Evolutionary conservation across 92 coral and sea anemone species (phyloP).

Genomic region (Porites cylindrica): DNA sequence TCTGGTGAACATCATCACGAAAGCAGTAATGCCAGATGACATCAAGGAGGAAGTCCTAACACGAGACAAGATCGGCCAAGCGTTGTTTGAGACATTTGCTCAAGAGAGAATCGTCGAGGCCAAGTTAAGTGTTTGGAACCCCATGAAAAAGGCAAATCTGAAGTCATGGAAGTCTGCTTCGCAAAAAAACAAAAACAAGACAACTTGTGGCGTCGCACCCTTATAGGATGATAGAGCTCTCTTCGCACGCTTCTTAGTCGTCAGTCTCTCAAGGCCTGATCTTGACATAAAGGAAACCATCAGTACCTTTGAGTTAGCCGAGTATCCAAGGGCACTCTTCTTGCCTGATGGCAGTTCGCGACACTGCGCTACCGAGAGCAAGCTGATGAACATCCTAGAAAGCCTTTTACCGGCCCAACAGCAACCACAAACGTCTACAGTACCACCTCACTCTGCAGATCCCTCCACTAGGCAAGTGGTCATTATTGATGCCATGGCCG

Average conservation of each 20-base stretch:
- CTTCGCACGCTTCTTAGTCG: slow-evolving; percentile 68
- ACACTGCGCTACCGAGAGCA: slow-evolving; percentile 56
- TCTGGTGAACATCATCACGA: slow-evolving; percentile 59
- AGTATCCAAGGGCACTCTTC: slow-evolving; percentile 58
- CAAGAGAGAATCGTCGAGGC: slow-evolving; percentile 42
- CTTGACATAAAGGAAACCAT: slow-evolving; percentile 65
- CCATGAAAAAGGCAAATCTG: slow-evolving; percentile 61
- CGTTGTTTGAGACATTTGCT: slow-evolving; percentile 43
- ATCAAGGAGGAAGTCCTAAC: slow-evolving; percentile 34
- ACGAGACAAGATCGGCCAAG: slow-evolving; percentile 54
- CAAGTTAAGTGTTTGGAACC: slow-evolving; percentile 47
- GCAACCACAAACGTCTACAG: too few species aligned
- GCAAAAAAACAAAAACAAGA: slow-evolving; percentile 23
- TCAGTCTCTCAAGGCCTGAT: slow-evolving; percentile 63
- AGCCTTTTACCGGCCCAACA: too few species aligned
- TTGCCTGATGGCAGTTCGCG: slow-evolving; percentile 56
- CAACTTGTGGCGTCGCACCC: too few species aligned
- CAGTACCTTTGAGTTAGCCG: slow-evolving; percentile 33
- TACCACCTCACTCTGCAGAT: too few species aligned
- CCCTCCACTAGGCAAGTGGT: too few species aligned
- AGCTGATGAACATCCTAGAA: slow-evolving; percentile 32
- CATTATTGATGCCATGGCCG: too few species aligned
- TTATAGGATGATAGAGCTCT: slow-evolving; percentile 39
- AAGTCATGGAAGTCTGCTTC: slow-evolving; percentile 51
- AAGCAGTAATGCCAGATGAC: slow-evolving; percentile 56